Evolutionary conservation across 2,888 invertebrate genomes (phyloP).

Genomic region (Oligia fasciuncula): DNA sequence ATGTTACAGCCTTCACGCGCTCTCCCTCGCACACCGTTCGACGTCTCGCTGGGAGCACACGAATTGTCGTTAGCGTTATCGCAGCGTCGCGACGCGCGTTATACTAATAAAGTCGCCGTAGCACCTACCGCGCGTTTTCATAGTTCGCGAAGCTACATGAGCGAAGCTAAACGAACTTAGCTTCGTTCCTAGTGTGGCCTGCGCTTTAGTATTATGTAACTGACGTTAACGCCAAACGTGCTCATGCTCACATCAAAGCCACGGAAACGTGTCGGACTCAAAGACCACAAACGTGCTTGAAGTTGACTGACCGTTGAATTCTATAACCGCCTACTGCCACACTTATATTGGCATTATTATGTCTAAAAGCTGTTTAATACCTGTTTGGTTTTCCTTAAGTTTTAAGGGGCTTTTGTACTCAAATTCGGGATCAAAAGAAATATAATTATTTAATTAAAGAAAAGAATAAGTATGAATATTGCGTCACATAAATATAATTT

Average conservation of each 20-base stretch:
- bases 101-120: background rate
- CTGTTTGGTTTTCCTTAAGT: background rate
- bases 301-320: slow-evolving; percentile 12
- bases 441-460: background rate
- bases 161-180: background rate
- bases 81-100: no score
- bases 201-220: background rate
- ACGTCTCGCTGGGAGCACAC: no score
- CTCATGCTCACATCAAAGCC: slow-evolving; percentile 44
- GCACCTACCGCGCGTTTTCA: background rate
- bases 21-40: background rate
- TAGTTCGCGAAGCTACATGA: background rate
- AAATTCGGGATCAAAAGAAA: background rate
- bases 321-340: background rate
- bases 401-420: background rate
- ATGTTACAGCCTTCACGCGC: background rate
- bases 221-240: slow-evolving; percentile 28
- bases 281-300: slow-evolving; percentile 33
- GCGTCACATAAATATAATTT: background rate
- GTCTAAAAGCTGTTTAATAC: no score
- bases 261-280: slow-evolving; percentile 16
- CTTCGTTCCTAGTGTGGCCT: background rate
- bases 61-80: no score
- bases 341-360: background rate
- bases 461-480: background rate